Base-by-base conservation (phyloP, 2,113 vertebrate genomes). In the Lasiurus borealis region DNA sequence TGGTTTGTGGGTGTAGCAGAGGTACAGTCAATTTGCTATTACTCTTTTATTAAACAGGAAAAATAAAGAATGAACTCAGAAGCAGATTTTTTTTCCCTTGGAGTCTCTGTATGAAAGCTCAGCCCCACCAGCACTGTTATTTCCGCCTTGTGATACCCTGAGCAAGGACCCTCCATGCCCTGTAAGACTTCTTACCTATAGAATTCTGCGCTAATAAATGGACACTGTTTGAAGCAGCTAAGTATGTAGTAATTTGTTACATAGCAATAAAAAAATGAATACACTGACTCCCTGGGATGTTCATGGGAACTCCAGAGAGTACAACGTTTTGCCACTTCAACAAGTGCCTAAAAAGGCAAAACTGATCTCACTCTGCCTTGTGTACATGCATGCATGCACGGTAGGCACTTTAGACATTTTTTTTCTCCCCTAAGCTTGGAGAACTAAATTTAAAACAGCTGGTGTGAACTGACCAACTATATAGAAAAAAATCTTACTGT, bases 361-460 rank as follows among this genome's bases (percentile, higher is more conserved):
- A 27, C 5, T 9, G 59, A 12, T 76, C 34, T 73, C 21, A n/a
- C 73, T 69, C 84, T 69, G 21, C 9, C 19, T 80, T 91, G 25
- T 73, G 57, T 83, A 50, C 15, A 14, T 64, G 21, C 27, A 71
- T 68, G 34, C 40, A 71, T 68, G 34, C 40, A 16, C 21, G 31
- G 16, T 75, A 94, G 5, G 48, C 11, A 27, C 31, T 93, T 72
- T 23, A 72, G 69, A 83, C 40, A 31, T 8, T 36, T 25, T 87
- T 85, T 80, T 85, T 29, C 31, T 81, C 77, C 23, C 27, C 46
- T 50, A 48, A 64, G 36, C 31, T 93, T 71, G 69, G n/a, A 78
- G 34, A 69, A 62, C n/a, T 71, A 80, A 40, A 31, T 72, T 91
- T 71, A 69, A 85, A 85, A 82, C 6, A 77, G n/a, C 29, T 94